Evolutionary conservation across 2,113 vertebrate species (phyloP), one percentile per base, ranked within the genome.

Genomic region (Silurus glanis): DNA sequence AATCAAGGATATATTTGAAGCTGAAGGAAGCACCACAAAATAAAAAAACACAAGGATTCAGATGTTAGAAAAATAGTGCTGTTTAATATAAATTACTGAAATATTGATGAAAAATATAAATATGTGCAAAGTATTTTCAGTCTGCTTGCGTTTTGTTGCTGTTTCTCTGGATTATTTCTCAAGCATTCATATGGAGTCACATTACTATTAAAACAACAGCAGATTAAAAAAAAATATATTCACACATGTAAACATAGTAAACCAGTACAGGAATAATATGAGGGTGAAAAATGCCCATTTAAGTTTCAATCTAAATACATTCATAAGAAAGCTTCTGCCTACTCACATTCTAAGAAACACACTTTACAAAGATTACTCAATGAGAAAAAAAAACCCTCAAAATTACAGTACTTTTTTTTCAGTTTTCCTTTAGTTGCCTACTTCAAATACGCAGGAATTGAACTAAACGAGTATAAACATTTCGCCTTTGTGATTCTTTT

Each of bases 61-160:
- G 86, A 95, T 96, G 92, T 91, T 96, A 97, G 93, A 97, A 98
- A 99, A 98, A 99, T 97, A 98, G 94, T 96, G 94, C 92, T 96
- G 93, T 97, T 99, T 99, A 99, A 97, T 99, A 98, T 98, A 99
- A 99, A 97, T 98, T 98, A 99, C 91, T 94, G 95, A 96, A 96
- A 96, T 37, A 37, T 92, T 84, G 92, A 92, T 92, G 96, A 96
- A 95, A 96, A 97, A 97, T 98, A 99, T 99, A 99, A 98, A 99
- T 98, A 98, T 97, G 97, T 99, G 97, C 97, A 98, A 98, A 97
- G 95, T 91, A 69, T 95, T 94, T 94, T 95, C 89, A 91, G 91
- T 93, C 91, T 89, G 84, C 87, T 90, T 92, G 89, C 87, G 37
- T 92, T 93, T 76, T 84, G 64, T 92, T 90, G 90, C 93, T 82